Conservation (phyloP, 2,797 vertebrate genomes). For the Ammospiza maritima region DNA sequence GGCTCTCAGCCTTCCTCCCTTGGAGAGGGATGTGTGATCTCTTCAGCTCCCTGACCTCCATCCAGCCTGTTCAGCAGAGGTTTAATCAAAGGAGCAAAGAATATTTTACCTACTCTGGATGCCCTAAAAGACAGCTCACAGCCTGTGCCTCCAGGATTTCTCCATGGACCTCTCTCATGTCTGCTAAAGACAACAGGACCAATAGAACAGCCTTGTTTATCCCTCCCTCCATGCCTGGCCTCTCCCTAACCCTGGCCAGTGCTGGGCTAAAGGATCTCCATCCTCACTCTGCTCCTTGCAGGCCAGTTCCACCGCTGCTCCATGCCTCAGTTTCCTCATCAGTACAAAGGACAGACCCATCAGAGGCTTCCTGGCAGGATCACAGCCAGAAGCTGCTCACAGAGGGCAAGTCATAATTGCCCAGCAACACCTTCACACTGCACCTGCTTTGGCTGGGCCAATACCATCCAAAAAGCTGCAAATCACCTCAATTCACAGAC, state of each 20-base stretch:
- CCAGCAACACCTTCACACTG: background rate
- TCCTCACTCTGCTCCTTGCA: background rate
- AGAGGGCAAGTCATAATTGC: background rate
- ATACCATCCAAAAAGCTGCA: background rate
- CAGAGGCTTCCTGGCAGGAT: fast-evolving
- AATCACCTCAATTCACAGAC: background rate
- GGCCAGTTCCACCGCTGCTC: background rate
- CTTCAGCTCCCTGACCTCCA: background rate
- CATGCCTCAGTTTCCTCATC: background rate
- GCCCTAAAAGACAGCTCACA: background rate
- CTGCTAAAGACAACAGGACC: background rate
- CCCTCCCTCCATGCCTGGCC: background rate
- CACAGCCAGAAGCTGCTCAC: background rate
- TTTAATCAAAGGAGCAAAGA: background rate
- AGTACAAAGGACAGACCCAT: fast-evolving
- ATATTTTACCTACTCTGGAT: no score
- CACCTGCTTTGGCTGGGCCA: fast-evolving
- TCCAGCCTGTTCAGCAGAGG: background rate
- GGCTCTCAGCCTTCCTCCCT: background rate
- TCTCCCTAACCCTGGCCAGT: background rate
- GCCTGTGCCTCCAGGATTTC: background rate
- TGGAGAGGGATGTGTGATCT: background rate
- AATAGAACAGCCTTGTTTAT: background rate
- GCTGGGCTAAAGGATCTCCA: background rate
- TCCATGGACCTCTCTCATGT: background rate